phyloP scores from a whole-genome alignment of 2,797 vertebrate genomes.

The Acanthornis magna region DNA sequence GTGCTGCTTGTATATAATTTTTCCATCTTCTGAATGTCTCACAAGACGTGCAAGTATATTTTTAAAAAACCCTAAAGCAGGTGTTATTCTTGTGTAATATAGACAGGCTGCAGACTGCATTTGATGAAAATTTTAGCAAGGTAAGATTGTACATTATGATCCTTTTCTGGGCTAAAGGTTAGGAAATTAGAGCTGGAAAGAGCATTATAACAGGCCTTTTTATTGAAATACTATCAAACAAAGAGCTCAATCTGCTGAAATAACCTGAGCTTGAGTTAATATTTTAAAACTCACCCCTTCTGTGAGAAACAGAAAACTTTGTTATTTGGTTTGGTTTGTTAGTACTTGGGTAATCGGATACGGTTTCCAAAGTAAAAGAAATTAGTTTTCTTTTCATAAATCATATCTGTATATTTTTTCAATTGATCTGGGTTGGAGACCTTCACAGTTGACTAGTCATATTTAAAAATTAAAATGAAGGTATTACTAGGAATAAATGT shows the following conservation, averaged over 20 bases:
- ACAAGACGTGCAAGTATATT: background rate
- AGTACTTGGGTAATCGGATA: background rate
- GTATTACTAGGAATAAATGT: background rate
- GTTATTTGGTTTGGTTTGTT: background rate
- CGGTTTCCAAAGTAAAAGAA: background rate
- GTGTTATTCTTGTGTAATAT: background rate
- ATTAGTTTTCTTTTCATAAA: background rate
- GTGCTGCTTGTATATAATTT: background rate
- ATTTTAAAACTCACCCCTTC: background rate
- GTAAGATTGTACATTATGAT: background rate
- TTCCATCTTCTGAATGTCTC: background rate
- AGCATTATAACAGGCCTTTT: background rate
- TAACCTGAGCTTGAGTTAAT: background rate
- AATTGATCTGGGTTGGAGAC: background rate
- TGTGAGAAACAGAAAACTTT: background rate
- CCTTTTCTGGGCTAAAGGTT: background rate
- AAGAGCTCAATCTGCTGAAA: background rate
- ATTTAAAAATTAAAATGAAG: background rate
- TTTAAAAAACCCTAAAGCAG: background rate
- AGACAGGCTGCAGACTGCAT: background rate
- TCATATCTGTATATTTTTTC: background rate
- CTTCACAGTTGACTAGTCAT: background rate
- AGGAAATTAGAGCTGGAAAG: background rate
- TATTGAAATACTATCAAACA: background rate
- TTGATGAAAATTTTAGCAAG: background rate